Evolutionary conservation across 2,113 vertebrate genomes (phyloP).

Genomic region (Scartelaos histophorus): DNA sequence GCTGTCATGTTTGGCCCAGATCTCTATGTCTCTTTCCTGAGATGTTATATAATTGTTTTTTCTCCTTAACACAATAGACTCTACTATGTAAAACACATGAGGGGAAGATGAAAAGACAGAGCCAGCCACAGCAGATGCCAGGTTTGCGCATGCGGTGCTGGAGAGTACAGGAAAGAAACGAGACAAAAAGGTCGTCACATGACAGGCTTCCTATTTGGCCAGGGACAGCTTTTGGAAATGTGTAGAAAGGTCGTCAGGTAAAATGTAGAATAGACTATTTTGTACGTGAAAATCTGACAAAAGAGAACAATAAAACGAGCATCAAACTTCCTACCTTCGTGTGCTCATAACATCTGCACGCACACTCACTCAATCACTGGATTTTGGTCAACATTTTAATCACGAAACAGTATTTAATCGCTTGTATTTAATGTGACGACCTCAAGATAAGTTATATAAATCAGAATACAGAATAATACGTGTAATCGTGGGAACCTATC

Average conservation of each 20-base stretch:
- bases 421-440: conserved; percentile 2
- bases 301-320: no score
- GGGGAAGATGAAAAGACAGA: conserved; percentile 27
- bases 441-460: not conserved
- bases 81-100: conserved; percentile 20
- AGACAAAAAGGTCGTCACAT: conserved; percentile 62
- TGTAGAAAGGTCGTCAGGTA: conserved; percentile 35
- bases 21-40: not conserved
- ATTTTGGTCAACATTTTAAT: not conserved
- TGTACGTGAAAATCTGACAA: not conserved
- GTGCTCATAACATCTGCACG: not conserved
- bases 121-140: conserved; percentile 3
- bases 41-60: not conserved
- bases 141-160: conserved; percentile 59
- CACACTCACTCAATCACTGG: not conserved
- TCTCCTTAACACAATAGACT: conserved; percentile 21
- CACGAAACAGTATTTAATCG: not conserved
- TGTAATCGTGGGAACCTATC: not conserved
- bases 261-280: not conserved
- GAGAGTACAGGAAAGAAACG: conserved; percentile 10
- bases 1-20: conserved; percentile 11
- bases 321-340: conserved; percentile 32
- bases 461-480: not conserved
- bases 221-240: conserved; percentile 46
- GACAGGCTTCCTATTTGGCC: conserved; percentile 47